phyloP scores from a whole-genome alignment of 2,113 vertebrate genomes.

The Vanacampus margaritifer region DNA sequence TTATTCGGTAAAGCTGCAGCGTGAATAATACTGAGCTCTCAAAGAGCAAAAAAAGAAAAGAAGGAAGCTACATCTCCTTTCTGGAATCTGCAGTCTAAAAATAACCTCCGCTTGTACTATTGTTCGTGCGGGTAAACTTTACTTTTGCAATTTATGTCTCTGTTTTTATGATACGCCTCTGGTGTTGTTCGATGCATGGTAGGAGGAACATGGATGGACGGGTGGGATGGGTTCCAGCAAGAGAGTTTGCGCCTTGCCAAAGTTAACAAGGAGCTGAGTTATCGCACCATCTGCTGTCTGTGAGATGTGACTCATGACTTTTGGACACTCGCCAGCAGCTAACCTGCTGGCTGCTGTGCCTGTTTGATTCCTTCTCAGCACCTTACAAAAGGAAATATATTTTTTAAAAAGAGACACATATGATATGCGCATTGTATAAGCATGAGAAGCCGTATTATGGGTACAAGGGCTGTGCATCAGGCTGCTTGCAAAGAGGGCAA shows the following conservation, averaged over 20 bases:
- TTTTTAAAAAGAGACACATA: constrained; percentile 18
- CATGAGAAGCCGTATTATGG: background rate
- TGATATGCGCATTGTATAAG: constrained; percentile 1
- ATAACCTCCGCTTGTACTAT: constrained; percentile 10
- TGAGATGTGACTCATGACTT: constrained; percentile 56
- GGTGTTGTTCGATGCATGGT: constrained; percentile 24
- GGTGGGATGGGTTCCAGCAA: constrained; percentile 44
- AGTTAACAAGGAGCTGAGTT: constrained; percentile 65
- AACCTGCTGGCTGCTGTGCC: constrained; percentile 38
- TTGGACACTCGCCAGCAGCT: constrained; percentile 48
- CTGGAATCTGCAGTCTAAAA: constrained; percentile 10
- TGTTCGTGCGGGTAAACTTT: constrained; percentile 39
- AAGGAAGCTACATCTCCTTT: background rate
- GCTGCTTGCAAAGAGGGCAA: background rate
- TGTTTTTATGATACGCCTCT: constrained; percentile 33
- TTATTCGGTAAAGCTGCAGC: too few relatives aligned
- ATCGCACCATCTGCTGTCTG: constrained; percentile 60
- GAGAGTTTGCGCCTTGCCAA: constrained; percentile 58
- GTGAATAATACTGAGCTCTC: too few relatives aligned
- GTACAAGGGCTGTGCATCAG: background rate
- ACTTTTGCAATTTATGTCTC: constrained; percentile 44
- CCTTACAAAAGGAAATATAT: constrained; percentile 4
- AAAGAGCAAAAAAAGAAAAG: too few relatives aligned
- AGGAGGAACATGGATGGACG: constrained; percentile 19
- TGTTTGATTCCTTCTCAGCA: constrained; percentile 12